Evolutionary conservation across 1,140 invertebrate species (phyloP).

Genomic region (Periplaneta americana): DNA sequence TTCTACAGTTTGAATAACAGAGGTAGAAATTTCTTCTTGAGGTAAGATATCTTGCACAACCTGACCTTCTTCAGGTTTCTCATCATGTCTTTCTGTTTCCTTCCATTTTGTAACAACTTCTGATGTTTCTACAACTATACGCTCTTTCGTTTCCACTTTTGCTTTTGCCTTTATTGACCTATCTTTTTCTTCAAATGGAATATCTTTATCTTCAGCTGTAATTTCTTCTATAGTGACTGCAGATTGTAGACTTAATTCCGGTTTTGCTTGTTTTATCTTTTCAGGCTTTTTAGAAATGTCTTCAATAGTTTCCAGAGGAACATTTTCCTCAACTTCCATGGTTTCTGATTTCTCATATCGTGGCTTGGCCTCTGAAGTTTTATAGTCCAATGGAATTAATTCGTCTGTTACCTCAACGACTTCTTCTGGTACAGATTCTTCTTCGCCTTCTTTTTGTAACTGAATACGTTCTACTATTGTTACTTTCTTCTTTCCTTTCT

Average conservation of each 20-base stretch:
- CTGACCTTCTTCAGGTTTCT: neutral
- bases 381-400: neutral
- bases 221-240: neutral
- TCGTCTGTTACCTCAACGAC: neutral
- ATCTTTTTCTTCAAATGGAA: neutral
- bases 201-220: neutral
- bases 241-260: neutral
- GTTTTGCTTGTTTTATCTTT: neutral
- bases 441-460: neutral
- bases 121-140: slow-evolving; percentile 21
- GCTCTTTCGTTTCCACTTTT: slow-evolving; percentile 21
- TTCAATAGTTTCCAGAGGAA: neutral
- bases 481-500: neutral
- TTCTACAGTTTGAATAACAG: neutral
- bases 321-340: neutral
- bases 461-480: neutral
- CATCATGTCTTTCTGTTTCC: neutral
- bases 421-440: neutral
- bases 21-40: neutral
- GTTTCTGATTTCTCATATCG: neutral
- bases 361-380: neutral
- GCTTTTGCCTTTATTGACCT: neutral
- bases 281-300: neutral
- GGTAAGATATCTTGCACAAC: neutral
- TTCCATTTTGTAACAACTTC: slow-evolving; percentile 20